Conservation (phyloP, 2,113 vertebrate species). For the Cyanoliseus patagonus region DNA sequence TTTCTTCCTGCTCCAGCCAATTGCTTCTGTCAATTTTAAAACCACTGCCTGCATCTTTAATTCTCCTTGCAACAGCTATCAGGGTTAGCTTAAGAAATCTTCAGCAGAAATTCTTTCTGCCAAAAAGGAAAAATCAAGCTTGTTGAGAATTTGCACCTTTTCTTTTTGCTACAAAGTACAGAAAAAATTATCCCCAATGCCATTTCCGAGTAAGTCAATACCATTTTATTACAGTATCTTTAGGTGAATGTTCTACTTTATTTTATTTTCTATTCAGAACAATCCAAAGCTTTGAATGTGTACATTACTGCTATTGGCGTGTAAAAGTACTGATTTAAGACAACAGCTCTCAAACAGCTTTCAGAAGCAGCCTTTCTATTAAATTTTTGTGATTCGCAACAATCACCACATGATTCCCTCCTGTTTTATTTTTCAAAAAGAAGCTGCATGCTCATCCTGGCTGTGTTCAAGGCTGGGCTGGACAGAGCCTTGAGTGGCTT, state of each 20-base stretch:
- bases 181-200: neutral
- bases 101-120: neutral
- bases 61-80: neutral
- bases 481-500: too few relatives aligned
- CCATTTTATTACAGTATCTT: neutral
- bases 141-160: neutral
- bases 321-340: slow-evolving; percentile 1
- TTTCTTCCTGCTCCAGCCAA: neutral
- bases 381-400: neutral
- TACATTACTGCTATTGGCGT: neutral
- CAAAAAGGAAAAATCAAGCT: neutral
- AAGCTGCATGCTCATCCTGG: neutral
- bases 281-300: neutral
- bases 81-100: neutral
- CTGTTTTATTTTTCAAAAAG: neutral
- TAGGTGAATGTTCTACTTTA: neutral
- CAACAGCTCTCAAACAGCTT: neutral
- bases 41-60: neutral
- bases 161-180: neutral
- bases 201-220: neutral
- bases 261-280: neutral
- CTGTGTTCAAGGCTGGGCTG: too few relatives aligned
- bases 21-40: neutral
- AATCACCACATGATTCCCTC: neutral
- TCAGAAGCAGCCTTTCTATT: neutral